Evolutionary conservation across 2,888 invertebrate species (phyloP).

Genomic region (Andrena trimmerana): DNA sequence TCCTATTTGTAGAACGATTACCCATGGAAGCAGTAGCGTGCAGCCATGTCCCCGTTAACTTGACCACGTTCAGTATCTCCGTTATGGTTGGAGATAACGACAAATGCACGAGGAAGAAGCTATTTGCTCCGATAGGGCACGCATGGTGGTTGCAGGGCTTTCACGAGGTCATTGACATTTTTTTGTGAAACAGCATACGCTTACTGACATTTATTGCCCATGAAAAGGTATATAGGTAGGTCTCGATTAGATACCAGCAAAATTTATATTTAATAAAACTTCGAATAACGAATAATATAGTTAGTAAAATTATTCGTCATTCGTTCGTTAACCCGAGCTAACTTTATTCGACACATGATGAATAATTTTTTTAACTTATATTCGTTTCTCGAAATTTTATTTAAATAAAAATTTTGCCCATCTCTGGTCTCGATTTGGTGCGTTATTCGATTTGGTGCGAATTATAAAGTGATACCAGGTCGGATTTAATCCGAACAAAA

Average conservation of each 20-base stretch:
- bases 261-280: neutral
- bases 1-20: neutral
- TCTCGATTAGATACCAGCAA: neutral
- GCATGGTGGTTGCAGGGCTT: conserved; percentile 1
- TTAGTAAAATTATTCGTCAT: too few species aligned
- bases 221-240: neutral
- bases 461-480: too few species aligned
- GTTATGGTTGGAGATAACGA: neutral
- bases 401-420: too few species aligned
- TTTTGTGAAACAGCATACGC: neutral
- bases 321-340: too few species aligned
- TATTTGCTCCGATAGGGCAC: neutral
- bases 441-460: too few species aligned
- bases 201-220: neutral
- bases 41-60: conserved; percentile 11
- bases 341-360: too few species aligned
- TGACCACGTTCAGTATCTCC: neutral
- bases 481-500: too few species aligned
- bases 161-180: neutral
- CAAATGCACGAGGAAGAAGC: neutral
- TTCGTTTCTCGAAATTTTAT: too few species aligned
- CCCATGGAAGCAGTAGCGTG: neutral
- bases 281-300: too few species aligned
- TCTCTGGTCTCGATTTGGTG: too few species aligned
- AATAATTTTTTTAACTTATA: too few species aligned